phyloP scores from a whole-genome alignment of 1,140 invertebrate species.

The Drosophila nikananu region DNA sequence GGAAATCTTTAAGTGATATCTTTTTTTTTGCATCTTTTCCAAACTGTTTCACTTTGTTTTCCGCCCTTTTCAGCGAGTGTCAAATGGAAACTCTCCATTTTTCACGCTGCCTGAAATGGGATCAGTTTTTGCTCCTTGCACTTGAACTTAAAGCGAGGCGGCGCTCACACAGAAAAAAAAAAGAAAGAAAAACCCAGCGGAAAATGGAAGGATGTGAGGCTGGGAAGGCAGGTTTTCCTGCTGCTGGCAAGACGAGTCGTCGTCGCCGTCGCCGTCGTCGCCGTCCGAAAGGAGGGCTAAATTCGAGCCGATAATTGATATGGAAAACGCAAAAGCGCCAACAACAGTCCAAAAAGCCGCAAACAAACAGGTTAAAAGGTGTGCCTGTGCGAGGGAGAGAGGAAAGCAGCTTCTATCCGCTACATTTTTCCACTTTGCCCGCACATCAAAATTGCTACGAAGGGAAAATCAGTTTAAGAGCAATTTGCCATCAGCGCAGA shows the following conservation, averaged over 20 bases:
- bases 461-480: constrained; percentile 45
- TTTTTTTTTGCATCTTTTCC: not conserved
- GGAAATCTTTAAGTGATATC: not conserved
- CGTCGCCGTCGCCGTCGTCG: not conserved
- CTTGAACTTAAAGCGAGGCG: constrained; percentile 72
- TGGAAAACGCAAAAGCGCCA: constrained; percentile 74
- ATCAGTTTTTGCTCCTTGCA: constrained; percentile 48
- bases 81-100: constrained; percentile 30
- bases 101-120: constrained; percentile 26
- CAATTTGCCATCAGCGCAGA: constrained; percentile 44
- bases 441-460: constrained; percentile 7
- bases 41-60: constrained; percentile 22
- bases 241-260: constrained; percentile 19
- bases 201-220: not conserved
- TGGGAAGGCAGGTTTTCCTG: not conserved
- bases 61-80: constrained; percentile 40
- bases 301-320: constrained; percentile 82
- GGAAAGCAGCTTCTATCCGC: constrained; percentile 2
- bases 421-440: constrained; percentile 44
- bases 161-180: constrained; percentile 9
- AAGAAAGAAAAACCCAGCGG: constrained; percentile 1
- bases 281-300: constrained; percentile 38
- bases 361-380: constrained; percentile 74
- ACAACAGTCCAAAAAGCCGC: constrained; percentile 69
- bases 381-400: not conserved